phyloP scores from a whole-genome alignment of 2,797 vertebrate genomes.

The Craterocephalus amniculus region DNA sequence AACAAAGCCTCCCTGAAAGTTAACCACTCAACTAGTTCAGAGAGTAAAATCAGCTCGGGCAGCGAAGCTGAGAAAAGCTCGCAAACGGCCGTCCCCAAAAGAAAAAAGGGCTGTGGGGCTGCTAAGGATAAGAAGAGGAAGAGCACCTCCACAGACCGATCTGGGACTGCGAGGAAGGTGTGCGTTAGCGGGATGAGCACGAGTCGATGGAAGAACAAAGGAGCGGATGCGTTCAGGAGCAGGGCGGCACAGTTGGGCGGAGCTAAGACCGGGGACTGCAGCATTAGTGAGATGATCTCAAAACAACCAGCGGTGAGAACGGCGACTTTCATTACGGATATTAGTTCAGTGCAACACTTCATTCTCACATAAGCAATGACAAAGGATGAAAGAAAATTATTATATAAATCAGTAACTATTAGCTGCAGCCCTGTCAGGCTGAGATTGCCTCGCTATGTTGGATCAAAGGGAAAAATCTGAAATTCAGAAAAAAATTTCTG shows the following conservation, averaged over 20 bases:
- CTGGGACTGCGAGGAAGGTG: conserved; percentile 69
- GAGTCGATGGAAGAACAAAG: conserved; percentile 77
- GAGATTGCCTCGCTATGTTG: not conserved
- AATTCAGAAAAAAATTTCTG: not conserved
- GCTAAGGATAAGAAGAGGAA: conserved; percentile 53
- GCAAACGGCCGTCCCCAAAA: conserved; percentile 5
- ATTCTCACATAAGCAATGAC: not conserved
- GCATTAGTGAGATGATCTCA: conserved; percentile 62
- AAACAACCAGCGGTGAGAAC: conserved; percentile 54
- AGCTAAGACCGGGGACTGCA: conserved; percentile 50
- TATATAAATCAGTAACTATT: not conserved
- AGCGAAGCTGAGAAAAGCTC: not conserved
- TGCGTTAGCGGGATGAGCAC: conserved; percentile 81
- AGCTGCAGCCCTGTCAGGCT: not conserved
- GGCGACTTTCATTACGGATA: not conserved
- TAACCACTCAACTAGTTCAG: not conserved
- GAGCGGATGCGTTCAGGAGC: not conserved
- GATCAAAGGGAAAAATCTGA: not conserved
- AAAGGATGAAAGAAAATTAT: not conserved
- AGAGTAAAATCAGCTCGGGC: conserved; percentile 11
- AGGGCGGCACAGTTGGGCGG: not conserved
- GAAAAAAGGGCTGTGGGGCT: conserved; percentile 21
- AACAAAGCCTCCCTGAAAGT: not conserved
- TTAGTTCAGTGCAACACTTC: not conserved
- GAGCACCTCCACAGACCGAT: conserved; percentile 43